These are phyloP conservation scores for Lamellibrachia satsuma DNA, from an alignment of 2,888 invertebrate species.

Conservation along the genomic window DNA sequence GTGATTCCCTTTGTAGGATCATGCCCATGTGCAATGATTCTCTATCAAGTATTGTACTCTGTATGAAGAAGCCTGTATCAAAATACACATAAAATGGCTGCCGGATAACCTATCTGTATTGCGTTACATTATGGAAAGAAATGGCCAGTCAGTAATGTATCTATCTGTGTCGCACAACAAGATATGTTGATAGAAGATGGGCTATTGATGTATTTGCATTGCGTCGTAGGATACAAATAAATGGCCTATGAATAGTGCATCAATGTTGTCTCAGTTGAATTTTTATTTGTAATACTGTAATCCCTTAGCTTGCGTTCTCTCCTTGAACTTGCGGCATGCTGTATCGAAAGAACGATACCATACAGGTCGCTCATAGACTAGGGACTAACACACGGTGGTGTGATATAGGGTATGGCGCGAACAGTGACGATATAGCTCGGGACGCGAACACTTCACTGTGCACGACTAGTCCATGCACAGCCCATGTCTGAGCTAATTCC, in stretches of 20 bases:
- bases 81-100: background rate
- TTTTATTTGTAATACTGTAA: background rate
- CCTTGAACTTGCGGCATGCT: no score
- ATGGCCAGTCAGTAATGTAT: background rate
- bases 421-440: no score
- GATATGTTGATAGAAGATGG: background rate
- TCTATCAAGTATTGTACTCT: background rate
- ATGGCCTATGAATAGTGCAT: slow-evolving; percentile 6
- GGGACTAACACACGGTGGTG: no score
- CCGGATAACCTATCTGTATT: background rate
- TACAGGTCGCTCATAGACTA: no score
- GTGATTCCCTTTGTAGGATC: no score
- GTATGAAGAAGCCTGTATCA: background rate
- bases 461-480: no score
- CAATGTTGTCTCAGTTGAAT: background rate
- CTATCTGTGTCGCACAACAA: background rate
- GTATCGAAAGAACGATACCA: no score
- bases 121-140: background rate
- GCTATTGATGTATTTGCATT: background rate
- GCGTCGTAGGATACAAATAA: background rate
- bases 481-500: no score
- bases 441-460: no score
- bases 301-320: no score
- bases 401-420: no score
- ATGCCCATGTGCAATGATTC: background rate